Base-by-base conservation (phyloP, 1,140 invertebrate species). In the Monochamus saltuarius region DNA sequence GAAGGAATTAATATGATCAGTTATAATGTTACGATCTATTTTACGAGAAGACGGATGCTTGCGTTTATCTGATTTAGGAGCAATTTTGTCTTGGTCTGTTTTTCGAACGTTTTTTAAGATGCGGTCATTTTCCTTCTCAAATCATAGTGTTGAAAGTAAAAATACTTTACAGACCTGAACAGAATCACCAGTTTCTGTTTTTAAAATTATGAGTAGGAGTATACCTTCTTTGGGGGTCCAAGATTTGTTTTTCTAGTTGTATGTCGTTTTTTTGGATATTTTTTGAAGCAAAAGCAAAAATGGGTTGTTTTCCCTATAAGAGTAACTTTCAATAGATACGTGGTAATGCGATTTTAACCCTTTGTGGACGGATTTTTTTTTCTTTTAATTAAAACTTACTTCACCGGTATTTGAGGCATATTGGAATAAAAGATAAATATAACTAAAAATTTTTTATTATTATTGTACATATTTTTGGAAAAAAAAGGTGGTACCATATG, bases 1-100 rank as follows among this genome's bases (percentile, higher is more conserved):
- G 38, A 69, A 74, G 17, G 58, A 65, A 34, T 49, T 43, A 17
- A 75, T 69, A 55, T 73, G 67, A 14, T 55, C 51, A 10, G 6
- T 47, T 47, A n/a, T 47, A 2, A 11, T 10, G 7, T 50, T 14
- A 36, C 11, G 9, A 10, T 14, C 9, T 35, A 19, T 9, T 14
- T 47, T 29, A 3, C 22, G 22, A 2, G 22, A 6, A 3, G 22
- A 29, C 22, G 6, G 22, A 29, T 29, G 22, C n/a, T 8, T 17
- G 8, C 40, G 8, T 9, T 11, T 13, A n/a, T 43, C 40, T 17
- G 40, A 8, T 43, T 43, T 43, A 43, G 40, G 40, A 9, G 40
- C n/a, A 14, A 14, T 43, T 13, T 7, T 7, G 8, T n/a, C 40
- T 43, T 9, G 8, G 7, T 17, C 8, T 10, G 40, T 43, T 10